Evolutionary conservation across 2,888 invertebrate species (phyloP).

Genomic region (Nemotelus nigrinus): DNA sequence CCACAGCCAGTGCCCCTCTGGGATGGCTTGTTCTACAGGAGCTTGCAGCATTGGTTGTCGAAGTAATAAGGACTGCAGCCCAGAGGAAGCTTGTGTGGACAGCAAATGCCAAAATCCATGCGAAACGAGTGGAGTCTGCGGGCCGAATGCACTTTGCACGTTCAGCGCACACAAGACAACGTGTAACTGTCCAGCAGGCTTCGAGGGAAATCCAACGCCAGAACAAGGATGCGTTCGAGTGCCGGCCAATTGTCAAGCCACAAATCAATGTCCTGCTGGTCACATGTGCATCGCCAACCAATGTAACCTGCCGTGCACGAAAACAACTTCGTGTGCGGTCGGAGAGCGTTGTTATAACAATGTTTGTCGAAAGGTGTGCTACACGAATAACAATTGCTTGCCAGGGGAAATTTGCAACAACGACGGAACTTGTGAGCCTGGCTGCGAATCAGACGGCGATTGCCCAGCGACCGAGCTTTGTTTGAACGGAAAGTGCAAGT

Average conservation of each 20-base stretch:
- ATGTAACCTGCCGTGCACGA: slow-evolving; percentile 82
- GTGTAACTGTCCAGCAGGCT: slow-evolving; percentile 85
- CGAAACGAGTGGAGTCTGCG: slow-evolving; percentile 77
- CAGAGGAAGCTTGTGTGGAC: slow-evolving; percentile 81
- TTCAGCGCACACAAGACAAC: slow-evolving; percentile 78
- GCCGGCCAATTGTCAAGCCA: slow-evolving; percentile 74
- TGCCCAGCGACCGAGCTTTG: slow-evolving; percentile 84
- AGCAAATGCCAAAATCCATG: slow-evolving; percentile 89
- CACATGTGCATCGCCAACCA: slow-evolving; percentile 81
- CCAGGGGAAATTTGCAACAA: slow-evolving; percentile 88
- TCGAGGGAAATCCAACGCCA: slow-evolving; percentile 86
- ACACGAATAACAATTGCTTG: slow-evolving; percentile 88
- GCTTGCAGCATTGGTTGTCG: slow-evolving; percentile 86
- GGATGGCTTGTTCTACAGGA: slow-evolving; percentile 83
- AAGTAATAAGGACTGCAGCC: slow-evolving; percentile 81
- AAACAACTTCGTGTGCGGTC: slow-evolving; percentile 78
- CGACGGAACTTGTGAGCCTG: slow-evolving; percentile 81
- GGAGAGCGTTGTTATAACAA: slow-evolving; percentile 85
- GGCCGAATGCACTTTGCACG: slow-evolving; percentile 84
- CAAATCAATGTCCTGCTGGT: slow-evolving; percentile 78
- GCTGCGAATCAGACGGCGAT: slow-evolving; percentile 83
- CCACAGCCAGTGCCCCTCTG: slow-evolving; percentile 81
- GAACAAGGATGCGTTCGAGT: slow-evolving; percentile 89
- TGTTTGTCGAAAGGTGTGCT: slow-evolving; percentile 86
- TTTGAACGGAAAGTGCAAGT: slow-evolving; percentile 77